Evolutionary conservation across 2,797 vertebrate species (phyloP).

Genomic region (Liparis tanakae): DNA sequence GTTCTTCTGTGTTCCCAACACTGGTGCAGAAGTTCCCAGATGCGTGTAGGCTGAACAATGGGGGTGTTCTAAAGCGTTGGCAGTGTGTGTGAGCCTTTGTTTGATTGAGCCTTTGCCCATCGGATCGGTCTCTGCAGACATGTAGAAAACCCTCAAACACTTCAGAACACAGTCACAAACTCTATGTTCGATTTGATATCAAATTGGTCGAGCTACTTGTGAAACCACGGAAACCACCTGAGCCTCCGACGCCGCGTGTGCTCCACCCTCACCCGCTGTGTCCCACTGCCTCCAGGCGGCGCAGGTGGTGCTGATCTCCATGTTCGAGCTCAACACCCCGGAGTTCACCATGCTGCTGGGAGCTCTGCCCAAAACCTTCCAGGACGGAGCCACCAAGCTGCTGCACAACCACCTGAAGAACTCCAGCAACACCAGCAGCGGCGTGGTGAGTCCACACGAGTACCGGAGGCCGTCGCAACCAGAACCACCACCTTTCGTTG

Average conservation of each 20-base stretch:
- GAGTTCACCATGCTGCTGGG: constrained; percentile 99
- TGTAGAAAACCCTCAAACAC: not conserved
- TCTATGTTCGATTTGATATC: not conserved
- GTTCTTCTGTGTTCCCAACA: too few species aligned
- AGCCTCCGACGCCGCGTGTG: not conserved
- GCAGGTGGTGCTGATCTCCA: constrained; percentile 94
- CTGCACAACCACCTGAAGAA: constrained; percentile 98
- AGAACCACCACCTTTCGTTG: too few species aligned
- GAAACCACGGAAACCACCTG: constrained; percentile 31
- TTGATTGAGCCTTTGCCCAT: not conserved
- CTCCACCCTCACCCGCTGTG: constrained; percentile 19
- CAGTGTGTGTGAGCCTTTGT: not conserved
- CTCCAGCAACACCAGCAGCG: constrained; percentile 90
- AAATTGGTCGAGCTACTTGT: constrained; percentile 8
- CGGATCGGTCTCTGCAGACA: not conserved
- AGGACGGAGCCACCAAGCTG: constrained; percentile 98
- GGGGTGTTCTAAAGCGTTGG: too few species aligned
- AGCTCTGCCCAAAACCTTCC: constrained; percentile 98
- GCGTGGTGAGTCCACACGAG: constrained; percentile 82
- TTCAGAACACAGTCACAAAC: not conserved
- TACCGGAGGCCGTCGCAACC: too few species aligned
- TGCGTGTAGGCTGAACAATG: too few species aligned
- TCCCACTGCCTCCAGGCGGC: constrained; percentile 86
- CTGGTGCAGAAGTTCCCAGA: too few species aligned
- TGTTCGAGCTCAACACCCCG: constrained; percentile 97